A percentile compares a stretch with the other conserved stretches of the same genome.
These are phyloP conservation scores for Pherbina coryleti DNA, from an alignment of 2,888 invertebrate genomes.

Conservation along the genomic window DNA sequence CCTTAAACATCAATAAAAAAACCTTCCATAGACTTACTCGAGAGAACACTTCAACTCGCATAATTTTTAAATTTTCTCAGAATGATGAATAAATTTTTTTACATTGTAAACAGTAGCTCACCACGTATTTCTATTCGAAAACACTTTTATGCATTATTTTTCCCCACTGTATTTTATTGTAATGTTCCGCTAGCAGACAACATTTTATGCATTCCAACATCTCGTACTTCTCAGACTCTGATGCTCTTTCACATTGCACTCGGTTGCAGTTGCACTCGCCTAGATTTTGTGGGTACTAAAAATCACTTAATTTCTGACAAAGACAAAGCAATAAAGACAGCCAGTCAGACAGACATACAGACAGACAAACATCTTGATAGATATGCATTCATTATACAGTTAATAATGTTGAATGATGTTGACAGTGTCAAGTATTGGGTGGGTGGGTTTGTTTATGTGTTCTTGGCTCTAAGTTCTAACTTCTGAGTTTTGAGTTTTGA, in stretches of 20 bases:
- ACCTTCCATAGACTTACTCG: too few relatives aligned
- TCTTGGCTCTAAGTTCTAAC: too few relatives aligned
- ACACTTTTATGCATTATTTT: too few relatives aligned
- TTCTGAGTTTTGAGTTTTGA: too few relatives aligned
- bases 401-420: constrained; percentile 15
- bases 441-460: neutral
- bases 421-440: neutral
- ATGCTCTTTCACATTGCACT: neutral
- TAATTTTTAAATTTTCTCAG: too few relatives aligned
- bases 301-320: constrained; percentile 32
- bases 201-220: neutral
- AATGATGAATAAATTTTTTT: too few relatives aligned
- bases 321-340: constrained; percentile 12
- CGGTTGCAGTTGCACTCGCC: neutral
- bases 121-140: too few relatives aligned
- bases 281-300: constrained; percentile 20
- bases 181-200: too few relatives aligned
- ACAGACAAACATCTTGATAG: neutral
- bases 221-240: neutral
- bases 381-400: constrained; percentile 4
- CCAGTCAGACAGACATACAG: neutral
- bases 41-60: too few relatives aligned
- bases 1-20: too few relatives aligned
- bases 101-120: too few relatives aligned
- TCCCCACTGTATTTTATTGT: too few relatives aligned